Evolutionary conservation across 2,797 vertebrate genomes (phyloP), one percentile per base, ranked within the genome.

Genomic region (Botia almorhae): DNA sequence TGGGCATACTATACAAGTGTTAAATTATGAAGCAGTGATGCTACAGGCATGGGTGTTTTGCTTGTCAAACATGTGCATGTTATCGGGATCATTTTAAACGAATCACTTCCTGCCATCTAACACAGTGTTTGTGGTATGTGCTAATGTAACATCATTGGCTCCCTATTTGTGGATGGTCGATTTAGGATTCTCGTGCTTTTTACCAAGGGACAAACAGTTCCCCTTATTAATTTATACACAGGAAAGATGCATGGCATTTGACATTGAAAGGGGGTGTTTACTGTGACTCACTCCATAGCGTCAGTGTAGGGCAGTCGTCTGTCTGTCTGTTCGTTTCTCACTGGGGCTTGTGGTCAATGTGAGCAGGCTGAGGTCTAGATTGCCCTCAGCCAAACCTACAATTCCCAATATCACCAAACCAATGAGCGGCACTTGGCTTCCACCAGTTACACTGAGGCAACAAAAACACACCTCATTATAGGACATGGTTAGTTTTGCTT

Each of bases 391-490:
- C 81, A 83, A 83, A 86, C 85, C 56, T 82, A 86, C 79, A 86
- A 87, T 46, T 82, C 76, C 84, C 87, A 85, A 85, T 81, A 85
- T 85, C 82, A 78, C 82, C 81, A 63, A 75, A 85, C 71, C 85
- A 82, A 73, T 85, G 82, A 61, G 80, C 33, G 51, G 33, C 33
- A 33, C 33, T 33, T 33, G 33, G 87, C 91, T 90, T 90, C 89
- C 86, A 87, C 43, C 75, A 90, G 85, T 91, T 92, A 89, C 90
- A 92, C 92, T 94, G 92, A 92, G 92, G 91, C 55, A 87, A 94
- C 90, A 94, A 89, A 92, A 93, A 93, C 86, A 94, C 87, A 92
- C 89, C 92, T 91, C 87, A 89, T 91, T 93, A 88, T 82, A 87
- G 86, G 83, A 90, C 84, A 91, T 84, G 82, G 87, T 91, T 91